A percentile compares a stretch with the other conserved stretches of the same genome.
phyloP scores from a whole-genome alignment of 2,888 invertebrate genomes.

The Mesorhabditis sp. region DNA sequence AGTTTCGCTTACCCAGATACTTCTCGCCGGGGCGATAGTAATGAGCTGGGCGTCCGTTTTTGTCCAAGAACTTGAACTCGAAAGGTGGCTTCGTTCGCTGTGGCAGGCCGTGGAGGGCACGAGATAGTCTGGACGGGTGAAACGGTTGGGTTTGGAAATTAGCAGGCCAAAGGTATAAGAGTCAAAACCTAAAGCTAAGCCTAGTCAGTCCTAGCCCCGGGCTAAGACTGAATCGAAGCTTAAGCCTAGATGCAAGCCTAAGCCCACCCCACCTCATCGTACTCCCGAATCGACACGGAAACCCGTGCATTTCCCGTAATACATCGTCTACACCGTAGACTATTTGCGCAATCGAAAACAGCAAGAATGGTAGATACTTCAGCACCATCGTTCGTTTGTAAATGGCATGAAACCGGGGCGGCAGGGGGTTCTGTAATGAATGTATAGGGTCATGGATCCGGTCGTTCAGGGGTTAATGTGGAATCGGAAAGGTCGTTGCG shows the following conservation, averaged over 20 bases:
- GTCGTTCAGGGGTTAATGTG: too few relatives aligned
- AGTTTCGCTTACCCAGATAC: background rate
- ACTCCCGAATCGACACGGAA: background rate
- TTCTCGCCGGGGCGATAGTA: conserved; percentile 20
- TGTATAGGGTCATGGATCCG: too few relatives aligned
- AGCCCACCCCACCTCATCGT: background rate
- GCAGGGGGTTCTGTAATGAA: too few relatives aligned
- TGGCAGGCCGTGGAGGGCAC: conserved; percentile 24
- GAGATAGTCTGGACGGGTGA: conserved; percentile 7
- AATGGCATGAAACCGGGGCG: too few relatives aligned
- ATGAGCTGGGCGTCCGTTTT: conserved; percentile 19
- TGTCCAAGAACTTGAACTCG: conserved; percentile 26
- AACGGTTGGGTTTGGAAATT: background rate
- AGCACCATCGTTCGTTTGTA: too few relatives aligned
- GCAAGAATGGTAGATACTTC: too few relatives aligned
- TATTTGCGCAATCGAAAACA: background rate
- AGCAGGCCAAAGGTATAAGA: too few relatives aligned
- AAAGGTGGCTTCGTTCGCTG: conserved; percentile 30
- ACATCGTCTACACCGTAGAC: background rate
- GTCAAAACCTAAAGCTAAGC: too few relatives aligned
- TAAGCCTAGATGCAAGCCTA: background rate
- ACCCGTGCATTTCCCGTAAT: conserved; percentile 1
- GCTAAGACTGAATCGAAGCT: too few relatives aligned
- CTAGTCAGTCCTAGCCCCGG: too few relatives aligned
- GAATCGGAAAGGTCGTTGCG: too few relatives aligned